Conservation (phyloP, 2,113 vertebrate species). For the Pseudolaguvia tuberculata region DNA sequence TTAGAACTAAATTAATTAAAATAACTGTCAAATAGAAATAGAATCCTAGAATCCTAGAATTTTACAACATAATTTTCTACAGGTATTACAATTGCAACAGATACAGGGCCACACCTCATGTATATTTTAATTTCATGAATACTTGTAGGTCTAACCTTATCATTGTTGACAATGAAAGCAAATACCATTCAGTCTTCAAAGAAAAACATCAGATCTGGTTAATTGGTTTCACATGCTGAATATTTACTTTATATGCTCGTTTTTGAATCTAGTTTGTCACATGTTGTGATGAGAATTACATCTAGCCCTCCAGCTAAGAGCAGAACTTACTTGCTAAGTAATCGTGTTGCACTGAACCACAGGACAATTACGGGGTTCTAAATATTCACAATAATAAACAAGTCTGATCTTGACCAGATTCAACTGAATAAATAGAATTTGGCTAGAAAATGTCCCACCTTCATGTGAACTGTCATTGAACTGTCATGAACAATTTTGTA, state of each 20-base stretch:
- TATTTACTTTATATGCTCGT: slow-evolving; percentile 12
- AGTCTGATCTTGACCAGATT: slow-evolving; percentile 35
- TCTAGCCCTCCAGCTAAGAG: slow-evolving; percentile 7
- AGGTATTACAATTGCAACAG: background rate
- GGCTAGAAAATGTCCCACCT: slow-evolving; percentile 14
- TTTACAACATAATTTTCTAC: background rate
- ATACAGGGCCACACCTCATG: background rate
- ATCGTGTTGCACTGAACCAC: slow-evolving; percentile 15
- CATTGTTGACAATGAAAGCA: slow-evolving; percentile 7
- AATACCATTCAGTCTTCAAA: slow-evolving; percentile 14
- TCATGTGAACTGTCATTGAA: background rate
- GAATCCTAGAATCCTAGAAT: background rate
- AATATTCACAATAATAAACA: slow-evolving; percentile 39
- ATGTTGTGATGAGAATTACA: slow-evolving; percentile 7
- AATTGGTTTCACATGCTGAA: background rate
- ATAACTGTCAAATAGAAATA: background rate
- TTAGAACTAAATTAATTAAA: background rate
- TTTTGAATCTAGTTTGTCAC: background rate
- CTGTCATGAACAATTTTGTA: too few relatives aligned
- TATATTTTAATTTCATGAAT: slow-evolving; percentile 11
- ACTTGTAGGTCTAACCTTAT: background rate
- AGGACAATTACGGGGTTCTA: slow-evolving; percentile 21
- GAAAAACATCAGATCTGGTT: slow-evolving; percentile 3
- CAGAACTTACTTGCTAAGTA: slow-evolving; percentile 10
- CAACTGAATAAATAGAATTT: slow-evolving; percentile 19